Conservation (phyloP, 2,113 vertebrate species). For the Rhadina sibilatrix region DNA sequence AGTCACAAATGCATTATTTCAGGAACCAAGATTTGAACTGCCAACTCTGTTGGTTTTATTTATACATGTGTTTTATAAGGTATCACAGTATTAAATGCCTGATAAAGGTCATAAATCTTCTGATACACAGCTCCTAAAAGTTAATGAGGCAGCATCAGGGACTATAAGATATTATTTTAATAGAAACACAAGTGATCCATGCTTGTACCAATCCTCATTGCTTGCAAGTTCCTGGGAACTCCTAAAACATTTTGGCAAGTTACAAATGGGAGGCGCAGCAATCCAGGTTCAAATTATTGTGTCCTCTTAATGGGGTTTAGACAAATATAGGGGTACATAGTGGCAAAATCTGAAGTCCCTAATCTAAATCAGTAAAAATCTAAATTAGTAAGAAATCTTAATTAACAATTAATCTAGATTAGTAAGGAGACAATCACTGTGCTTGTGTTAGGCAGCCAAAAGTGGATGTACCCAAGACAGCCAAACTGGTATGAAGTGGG, state of each 20-base stretch:
- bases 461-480: neutral
- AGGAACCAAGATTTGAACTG: neutral
- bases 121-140: neutral
- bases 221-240: neutral
- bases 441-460: neutral
- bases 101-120: neutral
- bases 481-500: fast-evolving
- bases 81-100: neutral
- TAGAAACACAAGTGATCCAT: neutral
- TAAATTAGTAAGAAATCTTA: neutral
- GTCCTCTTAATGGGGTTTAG: neutral
- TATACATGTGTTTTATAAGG: neutral
- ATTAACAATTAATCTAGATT: neutral
- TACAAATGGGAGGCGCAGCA: neutral
- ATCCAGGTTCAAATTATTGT: neutral
- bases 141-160: neutral
- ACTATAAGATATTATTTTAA: neutral
- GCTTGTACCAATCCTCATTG: neutral
- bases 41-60: neutral
- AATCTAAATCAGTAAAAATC: neutral
- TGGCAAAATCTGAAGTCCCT: neutral
- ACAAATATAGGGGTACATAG: neutral
- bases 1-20: neutral
- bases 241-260: neutral
- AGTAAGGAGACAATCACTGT: neutral